A percentile compares a stretch with the other conserved stretches of the same genome.
These are phyloP conservation scores for Bilobella aurantiaca DNA, from an alignment of 1,140 invertebrate genomes.

Conservation along the genomic window DNA sequence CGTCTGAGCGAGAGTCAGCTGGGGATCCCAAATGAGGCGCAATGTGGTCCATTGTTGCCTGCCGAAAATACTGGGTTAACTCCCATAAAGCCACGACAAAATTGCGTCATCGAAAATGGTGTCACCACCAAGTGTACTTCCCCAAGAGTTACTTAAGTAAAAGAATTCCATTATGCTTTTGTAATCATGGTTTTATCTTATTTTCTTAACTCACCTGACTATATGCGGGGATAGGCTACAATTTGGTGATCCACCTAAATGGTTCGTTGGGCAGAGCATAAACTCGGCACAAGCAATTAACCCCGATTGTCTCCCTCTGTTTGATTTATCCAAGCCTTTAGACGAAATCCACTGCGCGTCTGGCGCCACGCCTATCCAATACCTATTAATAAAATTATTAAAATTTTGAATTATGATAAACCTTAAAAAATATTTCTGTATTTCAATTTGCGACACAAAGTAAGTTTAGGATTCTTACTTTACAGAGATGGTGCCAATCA, in stretches of 20 bases:
- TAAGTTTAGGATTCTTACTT: too few relatives aligned
- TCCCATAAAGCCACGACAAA: neutral
- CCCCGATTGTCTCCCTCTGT: neutral
- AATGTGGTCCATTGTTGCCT: slow-evolving; percentile 4
- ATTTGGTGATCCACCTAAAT: neutral
- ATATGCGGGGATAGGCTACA: slow-evolving; percentile 7
- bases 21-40: neutral
- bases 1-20: neutral
- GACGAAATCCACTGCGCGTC: slow-evolving; percentile 1
- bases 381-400: neutral
- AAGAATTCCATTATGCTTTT: too few relatives aligned
- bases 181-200: too few relatives aligned
- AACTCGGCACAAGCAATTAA: slow-evolving; percentile 14
- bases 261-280: slow-evolving; percentile 5
- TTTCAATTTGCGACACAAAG: too few relatives aligned
- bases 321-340: neutral
- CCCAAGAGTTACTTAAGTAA: slow-evolving; percentile 13
- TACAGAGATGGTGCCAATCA: too few relatives aligned
- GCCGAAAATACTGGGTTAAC: slow-evolving; percentile 14
- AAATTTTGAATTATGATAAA: too few relatives aligned
- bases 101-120: neutral
- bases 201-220: too few relatives aligned
- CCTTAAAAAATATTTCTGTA: too few relatives aligned
- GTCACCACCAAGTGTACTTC: neutral
- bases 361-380: neutral